Evolutionary conservation across 2,113 vertebrate genomes (phyloP), one percentile per base, ranked within the genome.

Genomic region (Corvus hawaiiensis): DNA sequence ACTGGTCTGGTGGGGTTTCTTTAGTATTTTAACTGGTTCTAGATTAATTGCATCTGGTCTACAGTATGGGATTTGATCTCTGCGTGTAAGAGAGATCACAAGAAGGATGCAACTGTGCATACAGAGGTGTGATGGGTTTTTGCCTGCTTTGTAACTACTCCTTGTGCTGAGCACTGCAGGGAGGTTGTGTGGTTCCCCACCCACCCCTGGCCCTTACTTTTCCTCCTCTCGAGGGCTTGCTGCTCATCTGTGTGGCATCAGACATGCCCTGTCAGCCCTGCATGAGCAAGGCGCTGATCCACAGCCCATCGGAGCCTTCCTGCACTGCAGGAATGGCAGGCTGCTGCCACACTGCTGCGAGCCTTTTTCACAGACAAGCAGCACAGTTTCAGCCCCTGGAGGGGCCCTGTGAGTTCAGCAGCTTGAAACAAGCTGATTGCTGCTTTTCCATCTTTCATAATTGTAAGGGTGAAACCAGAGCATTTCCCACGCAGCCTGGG

Each of bases 351-450:
- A 97, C 98, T 97, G 98, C 99, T 98, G 98, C 95, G 93, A 98
- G 98, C 98, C 98, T 98, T 98, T 97, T 98, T 99, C 98, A 98
- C 98, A 99, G 98, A 97, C 98, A 98, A 97, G 98, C 98, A 98
- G 98, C 97, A 97, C 96, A 96, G 95, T 97, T 96, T 97, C 97
- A 97, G 96, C 91, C 97, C 97, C 96, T 95, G 96, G 97, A 97
- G 97, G 78, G 95, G 88, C 96, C 92, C 95, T 97, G 92, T 91
- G 95, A 97, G 95, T 96, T 97, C 96, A 96, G 97, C 95, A 96
- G 97, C 96, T 97, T 96, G 93, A 97, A 97, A 94, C 94, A 63
- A 97, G 89, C 95, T 97, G 93, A 71, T 97, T 93, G 92, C 94
- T 87, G 75, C 95, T 94, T 96, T 92, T 82, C 89, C 75, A 81